phyloP scores from a whole-genome alignment of 1,140 invertebrate species.

The Dendrolimus kikuchii region DNA sequence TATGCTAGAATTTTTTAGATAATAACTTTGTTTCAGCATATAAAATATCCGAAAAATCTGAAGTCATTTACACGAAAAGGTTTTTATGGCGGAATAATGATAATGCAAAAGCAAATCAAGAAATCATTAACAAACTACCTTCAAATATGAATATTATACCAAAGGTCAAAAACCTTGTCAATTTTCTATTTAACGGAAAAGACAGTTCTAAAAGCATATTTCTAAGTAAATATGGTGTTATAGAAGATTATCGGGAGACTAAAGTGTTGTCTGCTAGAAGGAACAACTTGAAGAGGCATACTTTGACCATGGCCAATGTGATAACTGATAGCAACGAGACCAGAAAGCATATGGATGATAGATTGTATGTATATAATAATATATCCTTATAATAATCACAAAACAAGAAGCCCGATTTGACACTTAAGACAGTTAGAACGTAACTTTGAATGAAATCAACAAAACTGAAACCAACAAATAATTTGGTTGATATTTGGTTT shows the following conservation, averaged over 20 bases:
- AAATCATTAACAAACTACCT: background rate
- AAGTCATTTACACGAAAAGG: slow-evolving; percentile 33
- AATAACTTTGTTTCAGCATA: slow-evolving; percentile 34
- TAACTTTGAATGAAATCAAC: no score
- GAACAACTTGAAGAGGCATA: slow-evolving; percentile 32
- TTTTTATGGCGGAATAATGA: slow-evolving; percentile 22
- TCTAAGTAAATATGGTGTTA: slow-evolving; percentile 21
- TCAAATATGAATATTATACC: background rate
- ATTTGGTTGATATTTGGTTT: no score
- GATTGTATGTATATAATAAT: slow-evolving; percentile 39
- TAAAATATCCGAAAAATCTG: slow-evolving; percentile 34
- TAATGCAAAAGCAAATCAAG: background rate
- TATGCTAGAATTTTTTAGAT: background rate
- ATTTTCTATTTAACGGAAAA: no score
- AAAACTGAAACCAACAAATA: no score
- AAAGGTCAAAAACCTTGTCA: no score
- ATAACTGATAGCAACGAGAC: slow-evolving; percentile 55
- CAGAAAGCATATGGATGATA: slow-evolving; percentile 45
- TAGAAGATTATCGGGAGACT: slow-evolving; percentile 31
- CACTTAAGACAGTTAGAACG: no score
- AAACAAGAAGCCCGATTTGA: no score
- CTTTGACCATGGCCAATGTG: slow-evolving; percentile 49
- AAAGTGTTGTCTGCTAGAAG: slow-evolving; percentile 34
- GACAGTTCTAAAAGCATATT: no score
- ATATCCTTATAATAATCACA: no score